phyloP scores from a whole-genome alignment of 2,113 vertebrate species.

The Sisor rabdophorus region DNA sequence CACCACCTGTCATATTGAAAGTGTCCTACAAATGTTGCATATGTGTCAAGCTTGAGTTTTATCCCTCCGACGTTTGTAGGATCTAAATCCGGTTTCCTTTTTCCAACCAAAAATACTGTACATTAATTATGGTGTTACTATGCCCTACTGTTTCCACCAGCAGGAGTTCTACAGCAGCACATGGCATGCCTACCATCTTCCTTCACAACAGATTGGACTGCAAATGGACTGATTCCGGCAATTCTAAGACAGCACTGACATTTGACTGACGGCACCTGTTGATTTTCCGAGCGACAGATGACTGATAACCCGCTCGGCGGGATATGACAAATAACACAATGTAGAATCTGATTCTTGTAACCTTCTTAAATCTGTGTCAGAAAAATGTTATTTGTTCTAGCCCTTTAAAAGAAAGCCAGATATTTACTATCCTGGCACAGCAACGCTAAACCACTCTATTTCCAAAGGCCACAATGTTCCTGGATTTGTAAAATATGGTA shows the following conservation, averaged over 20 bases:
- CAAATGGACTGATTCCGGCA: constrained; percentile 11
- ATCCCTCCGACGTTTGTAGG: not conserved
- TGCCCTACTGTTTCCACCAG: constrained; percentile 8
- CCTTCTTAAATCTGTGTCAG: constrained; percentile 7
- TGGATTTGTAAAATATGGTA: constrained; percentile 24
- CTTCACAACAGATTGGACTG: constrained; percentile 14
- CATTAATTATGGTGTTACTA: not conserved
- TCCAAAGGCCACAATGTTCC: constrained; percentile 21
- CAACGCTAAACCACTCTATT: constrained; percentile 10
- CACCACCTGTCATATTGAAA: not conserved
- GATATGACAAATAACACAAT: not conserved
- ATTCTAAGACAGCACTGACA: constrained; percentile 12
- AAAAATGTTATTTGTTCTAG: constrained; percentile 2
- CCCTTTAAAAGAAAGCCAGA: not conserved
- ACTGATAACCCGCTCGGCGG: constrained; percentile 9
- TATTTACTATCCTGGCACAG: not conserved
- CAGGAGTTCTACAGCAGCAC: constrained; percentile 11
- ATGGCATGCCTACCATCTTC: constrained; percentile 9
- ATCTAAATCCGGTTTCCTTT: not conserved
- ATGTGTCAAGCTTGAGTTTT: not conserved
- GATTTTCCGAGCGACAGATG: not conserved
- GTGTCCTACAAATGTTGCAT: not conserved
- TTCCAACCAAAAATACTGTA: not conserved
- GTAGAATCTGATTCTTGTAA: constrained; percentile 2
- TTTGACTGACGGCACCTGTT: constrained; percentile 11